These are phyloP conservation scores for Clistopyga incitator DNA, from an alignment of 2,888 invertebrate genomes.

Conservation along the genomic window DNA sequence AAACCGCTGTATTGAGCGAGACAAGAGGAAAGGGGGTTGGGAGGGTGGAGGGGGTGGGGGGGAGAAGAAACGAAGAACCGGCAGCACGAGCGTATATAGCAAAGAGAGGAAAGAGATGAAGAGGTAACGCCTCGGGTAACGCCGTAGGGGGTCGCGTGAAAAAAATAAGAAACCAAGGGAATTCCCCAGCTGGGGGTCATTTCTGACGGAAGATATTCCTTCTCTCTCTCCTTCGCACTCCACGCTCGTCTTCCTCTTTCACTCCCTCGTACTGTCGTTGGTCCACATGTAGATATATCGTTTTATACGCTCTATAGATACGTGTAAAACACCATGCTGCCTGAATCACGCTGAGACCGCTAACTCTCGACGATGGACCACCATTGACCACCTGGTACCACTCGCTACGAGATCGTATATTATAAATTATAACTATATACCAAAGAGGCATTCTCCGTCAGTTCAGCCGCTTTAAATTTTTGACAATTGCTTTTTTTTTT, in stretches of 20 bases:
- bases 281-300: constrained; percentile 10
- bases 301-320: constrained; percentile 23
- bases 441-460: neutral
- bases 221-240: constrained; percentile 33
- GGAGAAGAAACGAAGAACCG: constrained; percentile 45
- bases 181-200: constrained; percentile 79
- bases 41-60: constrained; percentile 11
- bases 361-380: constrained; percentile 67
- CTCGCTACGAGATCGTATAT: constrained; percentile 60
- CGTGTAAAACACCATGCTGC: constrained; percentile 59
- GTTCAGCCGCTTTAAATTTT: no score
- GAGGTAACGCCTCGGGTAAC: constrained; percentile 81
- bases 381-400: constrained; percentile 77
- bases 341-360: constrained; percentile 64
- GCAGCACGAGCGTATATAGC: constrained; percentile 41
- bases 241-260: constrained; percentile 32
- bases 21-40: neutral
- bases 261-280: constrained; percentile 26
- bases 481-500: no score
- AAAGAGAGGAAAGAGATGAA: constrained; percentile 75
- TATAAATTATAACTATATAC: constrained; percentile 71
- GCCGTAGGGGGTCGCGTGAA: constrained; percentile 79
- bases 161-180: constrained; percentile 75
- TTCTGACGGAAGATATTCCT: constrained; percentile 73
- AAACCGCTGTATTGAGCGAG: neutral